These are phyloP conservation scores for Teleogryllus occipitalis DNA, from an alignment of 1,140 invertebrate genomes.

Conservation along the genomic window DNA sequence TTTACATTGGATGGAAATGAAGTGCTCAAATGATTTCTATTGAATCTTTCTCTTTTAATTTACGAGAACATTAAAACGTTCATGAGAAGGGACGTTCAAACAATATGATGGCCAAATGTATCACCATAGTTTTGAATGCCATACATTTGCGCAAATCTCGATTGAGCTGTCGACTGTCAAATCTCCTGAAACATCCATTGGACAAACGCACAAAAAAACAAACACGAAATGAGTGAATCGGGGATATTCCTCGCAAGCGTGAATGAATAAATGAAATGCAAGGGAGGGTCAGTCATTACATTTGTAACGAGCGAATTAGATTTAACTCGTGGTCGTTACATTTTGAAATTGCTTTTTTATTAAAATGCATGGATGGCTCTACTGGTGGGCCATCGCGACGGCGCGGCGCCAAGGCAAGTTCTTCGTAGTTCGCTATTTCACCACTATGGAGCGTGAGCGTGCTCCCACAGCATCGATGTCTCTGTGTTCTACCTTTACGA, in stretches of 20 bases:
- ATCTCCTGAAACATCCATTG: no score
- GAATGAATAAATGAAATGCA: conserved; percentile 1
- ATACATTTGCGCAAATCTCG: no score
- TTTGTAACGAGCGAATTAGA: background rate
- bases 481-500: no score
- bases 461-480: no score
- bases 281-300: background rate
- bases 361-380: background rate
- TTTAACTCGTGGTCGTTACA: background rate
- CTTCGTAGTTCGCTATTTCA: background rate
- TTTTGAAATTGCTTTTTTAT: background rate
- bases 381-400: no score
- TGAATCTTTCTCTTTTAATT: conserved; percentile 18
- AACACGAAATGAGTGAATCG: no score
- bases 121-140: no score
- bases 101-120: no score
- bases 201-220: no score
- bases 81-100: no score
- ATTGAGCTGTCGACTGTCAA: no score
- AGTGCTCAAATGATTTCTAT: conserved; percentile 6
- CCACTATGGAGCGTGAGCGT: background rate
- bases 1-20: background rate
- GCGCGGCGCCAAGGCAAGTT: no score
- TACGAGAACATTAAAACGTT: background rate
- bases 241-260: background rate